phyloP scores from a whole-genome alignment of 2,113 vertebrate genomes.

The Muntiacus reevesi region DNA sequence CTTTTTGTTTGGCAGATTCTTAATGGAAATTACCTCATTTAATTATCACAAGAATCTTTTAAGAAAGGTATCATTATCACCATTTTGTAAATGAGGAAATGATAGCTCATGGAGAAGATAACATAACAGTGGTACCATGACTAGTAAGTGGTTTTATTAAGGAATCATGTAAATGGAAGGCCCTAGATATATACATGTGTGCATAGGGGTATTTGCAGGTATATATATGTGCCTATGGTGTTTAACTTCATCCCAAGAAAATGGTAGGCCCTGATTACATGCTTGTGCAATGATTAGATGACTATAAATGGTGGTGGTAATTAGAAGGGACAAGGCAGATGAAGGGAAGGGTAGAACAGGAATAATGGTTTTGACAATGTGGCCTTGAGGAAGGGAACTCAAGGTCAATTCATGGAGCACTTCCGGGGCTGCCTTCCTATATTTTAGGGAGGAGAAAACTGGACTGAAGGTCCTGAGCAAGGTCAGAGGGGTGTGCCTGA shows the following conservation, averaged over 20 bases:
- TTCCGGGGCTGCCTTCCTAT: neutral
- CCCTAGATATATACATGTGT: neutral
- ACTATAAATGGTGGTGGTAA: neutral
- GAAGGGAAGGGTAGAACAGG: neutral
- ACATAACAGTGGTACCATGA: too few species aligned
- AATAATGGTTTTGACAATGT: neutral
- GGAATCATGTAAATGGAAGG: neutral
- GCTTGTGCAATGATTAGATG: neutral
- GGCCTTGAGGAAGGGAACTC: neutral
- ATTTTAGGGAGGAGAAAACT: neutral
- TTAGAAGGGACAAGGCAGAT: neutral
- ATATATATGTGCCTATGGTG: neutral
- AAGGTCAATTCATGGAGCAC: neutral
- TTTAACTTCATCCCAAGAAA: neutral
- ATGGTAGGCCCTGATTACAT: neutral
- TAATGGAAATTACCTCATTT: neutral
- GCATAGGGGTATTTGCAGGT: neutral
- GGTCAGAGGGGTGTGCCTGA: neutral
- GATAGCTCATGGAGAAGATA: neutral
- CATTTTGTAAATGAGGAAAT: neutral
- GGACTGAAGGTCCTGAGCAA: neutral
- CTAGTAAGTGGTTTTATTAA: neutral
- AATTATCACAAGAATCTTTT: neutral
- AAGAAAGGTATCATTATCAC: neutral
- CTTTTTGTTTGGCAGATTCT: neutral